Conservation (phyloP, 2,888 invertebrate genomes). For the Campaea margaritaria region DNA sequence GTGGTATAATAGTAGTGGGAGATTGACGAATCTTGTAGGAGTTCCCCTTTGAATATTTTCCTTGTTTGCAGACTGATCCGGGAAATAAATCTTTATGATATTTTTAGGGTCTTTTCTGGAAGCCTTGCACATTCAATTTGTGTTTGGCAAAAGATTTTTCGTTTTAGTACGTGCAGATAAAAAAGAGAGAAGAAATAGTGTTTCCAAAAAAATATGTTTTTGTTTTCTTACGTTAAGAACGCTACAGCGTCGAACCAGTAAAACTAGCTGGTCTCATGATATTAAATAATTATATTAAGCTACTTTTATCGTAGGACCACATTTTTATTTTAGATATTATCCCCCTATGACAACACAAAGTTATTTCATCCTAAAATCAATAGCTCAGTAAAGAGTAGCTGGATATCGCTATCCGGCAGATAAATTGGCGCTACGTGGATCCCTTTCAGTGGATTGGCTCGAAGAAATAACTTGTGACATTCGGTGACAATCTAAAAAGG, state of each 20-base stretch:
- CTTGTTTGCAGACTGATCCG: constrained; percentile 25
- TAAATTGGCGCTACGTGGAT: constrained; percentile 38
- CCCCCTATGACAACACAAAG: neutral
- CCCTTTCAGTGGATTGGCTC: constrained; percentile 24
- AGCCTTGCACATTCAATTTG: neutral
- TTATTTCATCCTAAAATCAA: constrained; percentile 11
- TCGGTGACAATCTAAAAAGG: constrained; percentile 16
- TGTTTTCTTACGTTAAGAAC: too few species aligned
- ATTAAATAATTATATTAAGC: too few species aligned
- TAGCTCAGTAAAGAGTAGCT: constrained; percentile 20
- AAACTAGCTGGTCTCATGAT: too few species aligned
- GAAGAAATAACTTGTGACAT: constrained; percentile 24
- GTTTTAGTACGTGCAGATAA: too few species aligned
- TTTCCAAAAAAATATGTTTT: too few species aligned
- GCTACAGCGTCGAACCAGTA: too few species aligned
- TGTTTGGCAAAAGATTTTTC: too few species aligned
- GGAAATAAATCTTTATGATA: constrained; percentile 26
- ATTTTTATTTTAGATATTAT: neutral
- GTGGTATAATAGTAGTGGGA: constrained; percentile 18
- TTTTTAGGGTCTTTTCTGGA: constrained; percentile 7
- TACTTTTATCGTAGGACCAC: neutral
- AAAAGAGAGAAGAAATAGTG: too few species aligned
- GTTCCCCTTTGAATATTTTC: constrained; percentile 27
- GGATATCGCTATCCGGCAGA: constrained; percentile 30
- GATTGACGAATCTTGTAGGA: constrained; percentile 31